phyloP scores from a whole-genome alignment of 2,797 vertebrate genomes.

The Valencia hispanica region DNA sequence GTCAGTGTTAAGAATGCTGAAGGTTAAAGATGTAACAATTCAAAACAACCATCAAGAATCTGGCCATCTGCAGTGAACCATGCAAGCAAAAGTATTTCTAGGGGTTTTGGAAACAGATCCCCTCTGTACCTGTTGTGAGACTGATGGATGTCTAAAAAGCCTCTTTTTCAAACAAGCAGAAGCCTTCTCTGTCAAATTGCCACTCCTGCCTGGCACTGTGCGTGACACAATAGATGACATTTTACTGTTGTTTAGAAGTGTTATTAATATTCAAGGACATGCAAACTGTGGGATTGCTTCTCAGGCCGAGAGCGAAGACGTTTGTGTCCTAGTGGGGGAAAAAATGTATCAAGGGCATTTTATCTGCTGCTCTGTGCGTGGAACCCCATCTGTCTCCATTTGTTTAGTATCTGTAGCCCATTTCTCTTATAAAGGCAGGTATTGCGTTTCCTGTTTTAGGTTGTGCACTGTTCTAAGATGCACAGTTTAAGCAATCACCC shows the following conservation, averaged over 20 bases:
- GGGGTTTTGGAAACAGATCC: conserved; percentile 45
- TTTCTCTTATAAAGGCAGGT: conserved; percentile 66
- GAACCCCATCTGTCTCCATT: conserved; percentile 79
- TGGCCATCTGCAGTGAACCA: conserved; percentile 37
- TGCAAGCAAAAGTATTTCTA: conserved; percentile 56
- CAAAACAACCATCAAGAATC: conserved; percentile 28
- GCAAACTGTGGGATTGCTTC: conserved; percentile 82
- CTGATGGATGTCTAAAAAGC: conserved; percentile 62
- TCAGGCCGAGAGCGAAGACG: conserved; percentile 71
- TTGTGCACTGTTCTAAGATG: conserved; percentile 14
- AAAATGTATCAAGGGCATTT: conserved; percentile 79
- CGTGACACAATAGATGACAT: conserved; percentile 74
- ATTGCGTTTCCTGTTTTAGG: conserved; percentile 42
- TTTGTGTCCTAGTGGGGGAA: conserved; percentile 69
- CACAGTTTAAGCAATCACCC: conserved; percentile 10
- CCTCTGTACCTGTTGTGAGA: conserved; percentile 59
- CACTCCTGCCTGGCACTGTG: conserved; percentile 63
- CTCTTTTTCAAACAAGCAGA: conserved; percentile 64
- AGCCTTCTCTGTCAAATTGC: conserved; percentile 69
- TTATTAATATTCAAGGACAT: conserved; percentile 83
- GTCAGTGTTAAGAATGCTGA: conserved; percentile 29
- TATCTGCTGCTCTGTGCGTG: conserved; percentile 72
- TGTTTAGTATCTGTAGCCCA: conserved; percentile 69
- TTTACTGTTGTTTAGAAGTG: conserved; percentile 73
- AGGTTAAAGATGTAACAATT: conserved; percentile 51